Base-by-base conservation (phyloP, 2,113 vertebrate species). In the Aleadryas rufinucha region DNA sequence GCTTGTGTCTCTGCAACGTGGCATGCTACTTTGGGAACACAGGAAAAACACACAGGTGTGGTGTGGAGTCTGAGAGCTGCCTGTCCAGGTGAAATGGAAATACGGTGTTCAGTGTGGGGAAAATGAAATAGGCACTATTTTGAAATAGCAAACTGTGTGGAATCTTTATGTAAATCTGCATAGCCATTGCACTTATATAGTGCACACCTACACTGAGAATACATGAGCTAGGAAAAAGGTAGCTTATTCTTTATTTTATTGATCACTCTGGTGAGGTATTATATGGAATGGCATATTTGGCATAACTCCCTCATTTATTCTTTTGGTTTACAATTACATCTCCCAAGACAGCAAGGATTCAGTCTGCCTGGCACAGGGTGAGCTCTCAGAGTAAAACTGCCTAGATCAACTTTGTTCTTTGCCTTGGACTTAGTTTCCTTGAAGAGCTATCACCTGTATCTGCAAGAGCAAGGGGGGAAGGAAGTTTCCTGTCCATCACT, bases 231-330 rank as follows among this genome's bases (percentile, higher is more conserved):
- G 31, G 12, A 65, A 33, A 39, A 80, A 69, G 22, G 45, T 10
- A 28, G 16, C 5, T 61, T 61, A 23, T 28, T 60, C 39, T 35
- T 5, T 37, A 23, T 60, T 53, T 75, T 30, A 60, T 28, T 44
- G 35, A 41, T 28, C 20, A 8, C 1, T 2, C 22, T 64, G 31
- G 4, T 1, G 1, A 75, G 24, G 21, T 21, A 24, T 9, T 26
- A 7, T 23, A 24, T 41, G 23, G 77, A 81, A 74, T 21, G 3
- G 2, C 7, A 8, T 60, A 18, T 35, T 49, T 57, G n/a, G 8
- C 2, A 49, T 28, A 31, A 16, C 11, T 77, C 13, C 12, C 7
- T 68, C 3, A 2, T 79, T 91, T 75, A 30, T 60, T 78, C 5
- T 57, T 71, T 53, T n/a, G n/a, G 14, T 47, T 94, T 57, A 14